Conservation (phyloP, 2,888 invertebrate genomes). For the Liodrosophila aerea region DNA sequence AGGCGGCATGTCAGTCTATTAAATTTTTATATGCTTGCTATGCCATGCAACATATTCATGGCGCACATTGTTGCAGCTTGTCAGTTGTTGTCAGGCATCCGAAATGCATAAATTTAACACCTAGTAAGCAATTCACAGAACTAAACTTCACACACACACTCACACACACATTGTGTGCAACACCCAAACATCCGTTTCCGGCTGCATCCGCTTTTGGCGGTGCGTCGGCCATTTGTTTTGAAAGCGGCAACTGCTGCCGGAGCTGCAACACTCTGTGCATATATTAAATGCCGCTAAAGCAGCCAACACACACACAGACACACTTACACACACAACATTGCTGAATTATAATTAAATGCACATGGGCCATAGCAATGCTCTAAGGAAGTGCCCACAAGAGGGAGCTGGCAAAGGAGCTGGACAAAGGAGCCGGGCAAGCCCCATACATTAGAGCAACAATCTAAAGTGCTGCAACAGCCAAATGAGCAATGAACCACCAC, state of each 20-base stretch:
- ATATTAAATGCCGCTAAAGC: slow-evolving; percentile 67
- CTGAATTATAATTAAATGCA: slow-evolving; percentile 61
- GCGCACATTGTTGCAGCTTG: slow-evolving; percentile 56
- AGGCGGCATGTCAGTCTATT: slow-evolving; percentile 38
- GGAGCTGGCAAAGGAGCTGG: slow-evolving; percentile 1
- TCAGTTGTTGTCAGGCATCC: slow-evolving; percentile 67
- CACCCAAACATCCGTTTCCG: slow-evolving; percentile 76
- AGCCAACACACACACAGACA: slow-evolving; percentile 16
- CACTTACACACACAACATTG: slow-evolving; percentile 22
- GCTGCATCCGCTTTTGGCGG: slow-evolving; percentile 66
- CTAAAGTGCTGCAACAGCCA: slow-evolving; percentile 16
- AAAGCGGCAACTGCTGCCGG: slow-evolving; percentile 60
- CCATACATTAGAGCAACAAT: slow-evolving; percentile 16
- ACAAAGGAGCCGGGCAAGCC: neutral
- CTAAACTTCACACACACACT: slow-evolving; percentile 41
- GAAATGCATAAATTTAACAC: slow-evolving; percentile 78
- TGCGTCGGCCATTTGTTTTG: slow-evolving; percentile 67
- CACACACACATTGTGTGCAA: slow-evolving; percentile 55
- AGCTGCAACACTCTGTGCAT: slow-evolving; percentile 63
- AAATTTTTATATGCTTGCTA: slow-evolving; percentile 57
- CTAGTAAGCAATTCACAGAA: slow-evolving; percentile 64
- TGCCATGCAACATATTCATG: slow-evolving; percentile 44
- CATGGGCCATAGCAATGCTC: slow-evolving; percentile 4
- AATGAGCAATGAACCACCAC: slow-evolving; percentile 35
- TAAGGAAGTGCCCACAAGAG: slow-evolving; percentile 16